Evolutionary conservation across 2,797 vertebrate species (phyloP).

Genomic region (Cottoperca gobio): DNA sequence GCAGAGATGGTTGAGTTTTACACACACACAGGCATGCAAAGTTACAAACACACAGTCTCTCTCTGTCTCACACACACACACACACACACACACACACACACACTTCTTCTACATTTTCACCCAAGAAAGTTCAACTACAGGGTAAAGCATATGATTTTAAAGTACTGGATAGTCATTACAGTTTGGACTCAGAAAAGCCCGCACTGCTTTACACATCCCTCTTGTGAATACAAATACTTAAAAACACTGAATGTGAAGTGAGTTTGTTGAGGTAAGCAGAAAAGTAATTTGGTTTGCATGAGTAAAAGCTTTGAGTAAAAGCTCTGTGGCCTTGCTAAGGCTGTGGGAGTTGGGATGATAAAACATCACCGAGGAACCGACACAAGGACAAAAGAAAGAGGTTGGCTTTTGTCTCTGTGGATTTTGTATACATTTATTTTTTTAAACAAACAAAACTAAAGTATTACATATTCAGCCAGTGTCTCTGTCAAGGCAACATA

Average conservation of each 20-base stretch:
- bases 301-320: slow-evolving; percentile 54
- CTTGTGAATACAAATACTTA: slow-evolving; percentile 73
- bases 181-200: slow-evolving; percentile 62
- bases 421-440: slow-evolving; percentile 39
- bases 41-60: slow-evolving; percentile 49
- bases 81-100: slow-evolving; percentile 21
- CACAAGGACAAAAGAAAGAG: slow-evolving; percentile 29
- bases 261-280: slow-evolving; percentile 79
- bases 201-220: slow-evolving; percentile 64
- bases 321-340: slow-evolving; percentile 63
- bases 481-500: slow-evolving; percentile 20
- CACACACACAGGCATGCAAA: slow-evolving; percentile 47
- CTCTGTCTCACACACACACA: neutral
- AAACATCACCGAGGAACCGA: slow-evolving; percentile 51
- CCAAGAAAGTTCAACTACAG: slow-evolving; percentile 75
- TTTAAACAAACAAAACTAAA: slow-evolving; percentile 40
- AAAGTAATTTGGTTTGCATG: slow-evolving; percentile 76
- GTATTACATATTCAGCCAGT: slow-evolving; percentile 48
- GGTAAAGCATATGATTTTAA: slow-evolving; percentile 72
- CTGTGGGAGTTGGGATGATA: slow-evolving; percentile 56
- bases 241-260: slow-evolving; percentile 63
- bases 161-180: slow-evolving; percentile 70
- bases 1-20: slow-evolving; percentile 61
- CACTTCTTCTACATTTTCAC: slow-evolving; percentile 49
- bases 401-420: slow-evolving; percentile 47